Evolutionary conservation across 2,797 vertebrate species (phyloP).

Genomic region (Rhinoraja longicauda): DNA sequence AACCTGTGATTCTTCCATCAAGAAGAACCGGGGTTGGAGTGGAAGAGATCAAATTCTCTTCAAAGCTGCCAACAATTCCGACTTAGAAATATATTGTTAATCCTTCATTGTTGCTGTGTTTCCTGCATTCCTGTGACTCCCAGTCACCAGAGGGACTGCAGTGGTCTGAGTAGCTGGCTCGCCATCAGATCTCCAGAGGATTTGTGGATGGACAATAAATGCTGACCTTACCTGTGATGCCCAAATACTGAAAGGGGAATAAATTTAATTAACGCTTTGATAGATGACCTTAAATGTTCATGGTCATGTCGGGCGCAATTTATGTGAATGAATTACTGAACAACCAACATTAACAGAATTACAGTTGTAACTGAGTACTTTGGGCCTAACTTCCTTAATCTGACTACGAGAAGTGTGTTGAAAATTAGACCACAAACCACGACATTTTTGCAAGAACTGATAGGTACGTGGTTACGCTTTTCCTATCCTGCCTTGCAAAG

Average conservation of each 20-base stretch:
- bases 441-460: slow-evolving; percentile 37
- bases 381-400: background rate
- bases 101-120: too few relatives aligned
- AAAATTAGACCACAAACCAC: slow-evolving; percentile 49
- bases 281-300: background rate
- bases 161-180: too few relatives aligned
- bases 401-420: slow-evolving; percentile 47
- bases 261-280: background rate
- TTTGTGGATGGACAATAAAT: too few relatives aligned
- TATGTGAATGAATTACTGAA: slow-evolving; percentile 27
- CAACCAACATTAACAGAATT: background rate
- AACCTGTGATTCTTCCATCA: too few relatives aligned
- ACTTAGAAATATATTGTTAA: too few relatives aligned
- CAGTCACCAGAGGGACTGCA: too few relatives aligned
- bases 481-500: slow-evolving; percentile 47
- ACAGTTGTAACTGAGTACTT: background rate
- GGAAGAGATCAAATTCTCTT: too few relatives aligned
- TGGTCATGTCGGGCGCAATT: background rate
- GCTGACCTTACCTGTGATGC: too few relatives aligned
- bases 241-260: background rate
- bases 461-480: slow-evolving; percentile 41
- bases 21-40: too few relatives aligned
- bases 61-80: too few relatives aligned
- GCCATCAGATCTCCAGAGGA: too few relatives aligned
- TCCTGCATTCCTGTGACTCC: too few relatives aligned